Conservation (phyloP, 2,113 vertebrate genomes). For the Lutjanus erythropterus region DNA sequence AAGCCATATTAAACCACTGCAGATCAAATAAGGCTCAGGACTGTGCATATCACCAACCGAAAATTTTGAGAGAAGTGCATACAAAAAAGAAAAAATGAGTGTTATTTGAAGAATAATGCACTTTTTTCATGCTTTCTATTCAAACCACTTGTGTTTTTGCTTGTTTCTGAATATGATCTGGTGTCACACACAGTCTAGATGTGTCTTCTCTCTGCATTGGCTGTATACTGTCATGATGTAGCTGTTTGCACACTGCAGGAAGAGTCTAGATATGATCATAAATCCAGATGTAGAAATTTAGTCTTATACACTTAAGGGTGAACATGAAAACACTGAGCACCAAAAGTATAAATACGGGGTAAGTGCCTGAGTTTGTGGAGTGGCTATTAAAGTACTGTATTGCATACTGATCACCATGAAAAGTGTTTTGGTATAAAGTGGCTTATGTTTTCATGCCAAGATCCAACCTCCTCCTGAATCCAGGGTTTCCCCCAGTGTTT, state of each 20-base stretch:
- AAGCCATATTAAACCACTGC: background rate
- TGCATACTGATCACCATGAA: background rate
- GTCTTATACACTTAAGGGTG: background rate
- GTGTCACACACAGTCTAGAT: background rate
- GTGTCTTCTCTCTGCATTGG: background rate
- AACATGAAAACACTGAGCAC: slow-evolving; percentile 17
- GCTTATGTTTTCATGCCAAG: background rate
- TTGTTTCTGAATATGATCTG: background rate
- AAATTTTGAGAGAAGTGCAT: background rate
- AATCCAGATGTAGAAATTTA: background rate
- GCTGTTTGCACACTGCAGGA: background rate
- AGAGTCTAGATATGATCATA: background rate
- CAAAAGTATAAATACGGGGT: slow-evolving; percentile 3
- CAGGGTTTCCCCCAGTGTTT: too few species aligned
- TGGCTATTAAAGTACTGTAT: slow-evolving; percentile 2
- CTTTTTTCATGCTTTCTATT: background rate
- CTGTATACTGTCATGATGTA: background rate
- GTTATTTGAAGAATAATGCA: background rate
- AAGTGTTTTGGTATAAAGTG: background rate
- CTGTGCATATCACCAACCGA: background rate
- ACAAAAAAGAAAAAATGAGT: background rate
- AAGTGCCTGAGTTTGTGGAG: slow-evolving; percentile 33
- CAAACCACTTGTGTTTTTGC: background rate
- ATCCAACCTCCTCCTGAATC: slow-evolving; percentile 16
- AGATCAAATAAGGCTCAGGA: background rate